These are phyloP conservation scores for Atrina japonica DNA, from an alignment of 2,888 invertebrate genomes.

Conservation along the genomic window DNA sequence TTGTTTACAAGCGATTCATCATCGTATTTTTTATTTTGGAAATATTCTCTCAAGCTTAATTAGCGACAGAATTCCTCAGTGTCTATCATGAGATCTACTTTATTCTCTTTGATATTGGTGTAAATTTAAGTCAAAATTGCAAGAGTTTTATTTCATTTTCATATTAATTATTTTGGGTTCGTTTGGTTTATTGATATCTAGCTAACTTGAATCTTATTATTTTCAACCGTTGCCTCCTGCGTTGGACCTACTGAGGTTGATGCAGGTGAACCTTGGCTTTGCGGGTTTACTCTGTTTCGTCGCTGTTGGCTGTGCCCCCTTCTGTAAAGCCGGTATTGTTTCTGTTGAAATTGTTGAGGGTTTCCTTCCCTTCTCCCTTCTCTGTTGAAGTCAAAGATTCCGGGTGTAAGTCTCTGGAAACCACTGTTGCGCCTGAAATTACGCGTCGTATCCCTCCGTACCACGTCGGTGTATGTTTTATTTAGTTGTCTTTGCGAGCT, in stretches of 20 bases:
- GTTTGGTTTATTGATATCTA: background rate
- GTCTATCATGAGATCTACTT: slow-evolving; percentile 9
- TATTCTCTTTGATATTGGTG: slow-evolving; percentile 6
- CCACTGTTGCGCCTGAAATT: background rate
- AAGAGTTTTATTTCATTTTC: slow-evolving; percentile 1
- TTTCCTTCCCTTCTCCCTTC: background rate
- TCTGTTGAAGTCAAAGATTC: background rate
- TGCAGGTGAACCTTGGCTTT: background rate
- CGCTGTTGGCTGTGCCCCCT: background rate
- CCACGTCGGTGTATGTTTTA: background rate
- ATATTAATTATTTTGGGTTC: slow-evolving; percentile 11
- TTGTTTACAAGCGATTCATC: slow-evolving; percentile 3
- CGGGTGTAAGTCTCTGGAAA: background rate
- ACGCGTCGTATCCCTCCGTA: background rate
- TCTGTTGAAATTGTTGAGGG: background rate
- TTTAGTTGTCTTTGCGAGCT: slow-evolving; percentile 7
- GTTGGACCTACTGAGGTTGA: background rate
- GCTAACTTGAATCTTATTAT: slow-evolving; percentile 5
- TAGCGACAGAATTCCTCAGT: slow-evolving; percentile 20
- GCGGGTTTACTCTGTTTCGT: background rate
- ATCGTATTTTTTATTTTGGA: background rate
- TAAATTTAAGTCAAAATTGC: slow-evolving; percentile 13
- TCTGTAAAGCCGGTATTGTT: background rate
- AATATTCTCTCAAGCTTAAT: slow-evolving; percentile 7
- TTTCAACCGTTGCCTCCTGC: slow-evolving; percentile 1